Conservation (phyloP, 2,797 vertebrate genomes). For the Bradypodion ventrale region DNA sequence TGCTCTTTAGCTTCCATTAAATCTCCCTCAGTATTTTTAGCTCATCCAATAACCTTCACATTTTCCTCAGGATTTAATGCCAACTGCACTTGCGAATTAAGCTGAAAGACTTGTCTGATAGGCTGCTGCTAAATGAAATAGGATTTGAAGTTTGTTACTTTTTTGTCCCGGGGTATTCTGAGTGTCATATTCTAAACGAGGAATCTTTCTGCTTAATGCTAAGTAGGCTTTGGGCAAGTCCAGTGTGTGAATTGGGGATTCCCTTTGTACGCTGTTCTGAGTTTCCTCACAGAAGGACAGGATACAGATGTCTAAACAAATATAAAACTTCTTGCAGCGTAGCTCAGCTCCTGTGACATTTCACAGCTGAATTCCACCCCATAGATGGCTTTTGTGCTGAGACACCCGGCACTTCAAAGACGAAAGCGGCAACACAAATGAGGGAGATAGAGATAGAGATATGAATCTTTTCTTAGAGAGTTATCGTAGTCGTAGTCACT, state of each 20-base stretch:
- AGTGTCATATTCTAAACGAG: neutral
- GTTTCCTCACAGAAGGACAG: neutral
- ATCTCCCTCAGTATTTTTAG: neutral
- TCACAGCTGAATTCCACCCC: neutral
- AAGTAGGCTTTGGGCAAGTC: neutral
- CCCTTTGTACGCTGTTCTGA: neutral
- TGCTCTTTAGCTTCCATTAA: neutral
- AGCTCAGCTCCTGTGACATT: conserved; percentile 10
- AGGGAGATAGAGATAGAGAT: neutral
- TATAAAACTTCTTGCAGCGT: accelerated
- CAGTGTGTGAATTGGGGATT: neutral
- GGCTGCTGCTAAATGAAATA: neutral
- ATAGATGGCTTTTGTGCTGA: conserved; percentile 15
- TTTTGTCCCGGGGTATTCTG: neutral
- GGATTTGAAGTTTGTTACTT: too few species aligned
- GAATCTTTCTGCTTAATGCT: neutral
- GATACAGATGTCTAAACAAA: conserved; percentile 2
- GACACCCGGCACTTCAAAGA: conserved; percentile 21
- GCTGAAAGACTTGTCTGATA: too few species aligned
- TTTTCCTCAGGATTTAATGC: neutral
- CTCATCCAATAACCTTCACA: neutral
- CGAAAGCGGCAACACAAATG: neutral
- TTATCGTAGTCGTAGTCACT: conserved; percentile 15
- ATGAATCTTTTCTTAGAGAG: neutral
- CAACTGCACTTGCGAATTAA: neutral